Percentiles rank a stretch among this genome's conserved stretches.
Evolutionary conservation across 2,113 vertebrate species (phyloP).

Genomic region (Pygoscelis antarcticus): DNA sequence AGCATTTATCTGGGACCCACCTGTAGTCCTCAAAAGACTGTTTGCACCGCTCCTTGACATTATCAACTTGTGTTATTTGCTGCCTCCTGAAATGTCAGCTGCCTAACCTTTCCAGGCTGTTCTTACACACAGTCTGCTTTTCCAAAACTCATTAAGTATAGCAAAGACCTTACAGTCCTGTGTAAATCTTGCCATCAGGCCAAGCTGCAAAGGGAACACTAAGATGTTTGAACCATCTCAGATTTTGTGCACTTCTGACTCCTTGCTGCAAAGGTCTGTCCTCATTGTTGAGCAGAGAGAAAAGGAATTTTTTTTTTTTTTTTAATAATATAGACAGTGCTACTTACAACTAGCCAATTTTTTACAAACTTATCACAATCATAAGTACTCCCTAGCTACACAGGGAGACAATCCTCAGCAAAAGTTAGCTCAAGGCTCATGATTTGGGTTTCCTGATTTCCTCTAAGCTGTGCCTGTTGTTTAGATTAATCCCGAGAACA

Average conservation of each 20-base stretch:
- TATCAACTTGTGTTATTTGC: slow-evolving; percentile 58
- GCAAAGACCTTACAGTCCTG: background rate
- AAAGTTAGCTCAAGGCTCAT: background rate
- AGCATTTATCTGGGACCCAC: background rate
- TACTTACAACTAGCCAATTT: background rate
- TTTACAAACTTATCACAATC: background rate
- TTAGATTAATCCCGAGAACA: background rate
- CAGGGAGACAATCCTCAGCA: background rate
- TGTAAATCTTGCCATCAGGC: background rate
- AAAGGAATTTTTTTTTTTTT: background rate
- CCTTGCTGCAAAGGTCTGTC: background rate
- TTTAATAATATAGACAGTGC: background rate
- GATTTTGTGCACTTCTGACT: background rate
- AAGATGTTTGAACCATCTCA: background rate
- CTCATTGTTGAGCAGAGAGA: background rate
- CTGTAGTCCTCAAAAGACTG: background rate
- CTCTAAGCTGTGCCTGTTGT: background rate
- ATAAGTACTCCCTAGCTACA: background rate
- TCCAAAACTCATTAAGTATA: slow-evolving; percentile 41
- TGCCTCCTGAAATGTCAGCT: slow-evolving; percentile 52
- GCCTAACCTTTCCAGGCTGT: slow-evolving; percentile 52
- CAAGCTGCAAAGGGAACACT: background rate
- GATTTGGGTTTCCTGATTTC: background rate
- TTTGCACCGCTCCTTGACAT: slow-evolving; percentile 47
- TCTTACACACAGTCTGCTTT: background rate